These are phyloP conservation scores for Leptopilina drosophilae DNA, from an alignment of 2,888 invertebrate genomes.

Conservation along the genomic window DNA sequence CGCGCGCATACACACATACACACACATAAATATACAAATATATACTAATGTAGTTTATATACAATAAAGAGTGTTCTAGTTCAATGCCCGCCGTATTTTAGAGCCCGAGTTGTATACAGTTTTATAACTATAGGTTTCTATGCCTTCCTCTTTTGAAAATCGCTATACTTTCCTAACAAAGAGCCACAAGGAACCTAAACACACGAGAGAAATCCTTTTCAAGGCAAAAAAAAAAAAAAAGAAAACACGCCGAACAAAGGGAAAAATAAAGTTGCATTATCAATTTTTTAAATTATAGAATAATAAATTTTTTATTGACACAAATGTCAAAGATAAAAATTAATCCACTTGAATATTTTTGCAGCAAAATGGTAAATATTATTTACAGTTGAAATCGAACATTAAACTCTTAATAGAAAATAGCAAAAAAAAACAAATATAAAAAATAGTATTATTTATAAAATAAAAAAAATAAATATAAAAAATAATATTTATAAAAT, in stretches of 20 bases:
- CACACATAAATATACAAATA: not conserved
- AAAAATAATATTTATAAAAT: too few species aligned
- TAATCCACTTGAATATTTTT: too few species aligned
- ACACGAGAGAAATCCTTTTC: not conserved
- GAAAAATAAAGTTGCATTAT: not conserved
- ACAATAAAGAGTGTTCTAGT: slow-evolving; percentile 30
- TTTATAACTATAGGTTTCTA: slow-evolving; percentile 8
- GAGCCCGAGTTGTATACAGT: not conserved
- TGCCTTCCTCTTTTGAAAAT: slow-evolving; percentile 13
- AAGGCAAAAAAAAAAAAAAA: too few species aligned
- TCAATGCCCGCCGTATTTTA: slow-evolving; percentile 7
- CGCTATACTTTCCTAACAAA: slow-evolving; percentile 20
- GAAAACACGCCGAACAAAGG: not conserved
- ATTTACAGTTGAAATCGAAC: too few species aligned
- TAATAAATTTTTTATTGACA: too few species aligned
- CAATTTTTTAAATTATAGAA: not conserved
- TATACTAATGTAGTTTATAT: not conserved
- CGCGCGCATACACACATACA: not conserved
- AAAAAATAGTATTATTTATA: too few species aligned
- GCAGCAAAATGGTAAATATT: too few species aligned
- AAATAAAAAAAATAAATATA: too few species aligned
- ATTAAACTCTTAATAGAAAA: too few species aligned
- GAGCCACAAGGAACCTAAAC: not conserved
- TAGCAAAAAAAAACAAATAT: too few species aligned
- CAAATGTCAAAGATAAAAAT: too few species aligned